These are phyloP conservation scores for Mactromeris polynyma DNA, from an alignment of 2,888 invertebrate species.

Conservation along the genomic window DNA sequence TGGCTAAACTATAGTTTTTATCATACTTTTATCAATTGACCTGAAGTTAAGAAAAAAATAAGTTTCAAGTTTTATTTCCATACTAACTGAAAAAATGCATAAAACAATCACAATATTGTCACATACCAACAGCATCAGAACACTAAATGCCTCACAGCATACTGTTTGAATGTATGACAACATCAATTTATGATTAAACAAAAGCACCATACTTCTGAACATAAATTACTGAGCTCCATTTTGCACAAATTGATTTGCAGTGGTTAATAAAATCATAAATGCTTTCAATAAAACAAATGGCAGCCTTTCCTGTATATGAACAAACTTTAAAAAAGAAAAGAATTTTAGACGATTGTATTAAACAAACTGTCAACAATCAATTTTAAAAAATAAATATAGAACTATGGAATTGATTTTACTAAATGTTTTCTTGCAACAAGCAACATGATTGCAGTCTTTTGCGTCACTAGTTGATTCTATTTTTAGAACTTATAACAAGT, in stretches of 20 bases:
- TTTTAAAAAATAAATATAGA: background rate
- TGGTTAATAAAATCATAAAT: background rate
- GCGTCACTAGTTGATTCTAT: conserved; percentile 13
- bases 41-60: background rate
- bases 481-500: conserved; percentile 8
- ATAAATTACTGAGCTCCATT: background rate
- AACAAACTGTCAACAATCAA: background rate
- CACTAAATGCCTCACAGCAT: conserved; percentile 1
- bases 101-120: background rate
- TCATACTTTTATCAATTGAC: background rate
- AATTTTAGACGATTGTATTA: background rate
- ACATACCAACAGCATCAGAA: background rate
- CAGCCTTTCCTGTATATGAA: background rate
- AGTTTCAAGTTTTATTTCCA: background rate
- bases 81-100: background rate
- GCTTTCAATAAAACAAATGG: background rate
- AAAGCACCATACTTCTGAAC: conserved; percentile 1
- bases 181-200: background rate
- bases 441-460: background rate
- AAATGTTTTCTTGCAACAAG: background rate
- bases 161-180: background rate
- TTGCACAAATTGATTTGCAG: background rate
- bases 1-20: background rate
- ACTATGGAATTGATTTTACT: background rate
- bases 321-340: background rate